These are phyloP conservation scores for Hyperoodon ampullatus DNA, from an alignment of 2,113 vertebrate species.

Conservation along the genomic window DNA sequence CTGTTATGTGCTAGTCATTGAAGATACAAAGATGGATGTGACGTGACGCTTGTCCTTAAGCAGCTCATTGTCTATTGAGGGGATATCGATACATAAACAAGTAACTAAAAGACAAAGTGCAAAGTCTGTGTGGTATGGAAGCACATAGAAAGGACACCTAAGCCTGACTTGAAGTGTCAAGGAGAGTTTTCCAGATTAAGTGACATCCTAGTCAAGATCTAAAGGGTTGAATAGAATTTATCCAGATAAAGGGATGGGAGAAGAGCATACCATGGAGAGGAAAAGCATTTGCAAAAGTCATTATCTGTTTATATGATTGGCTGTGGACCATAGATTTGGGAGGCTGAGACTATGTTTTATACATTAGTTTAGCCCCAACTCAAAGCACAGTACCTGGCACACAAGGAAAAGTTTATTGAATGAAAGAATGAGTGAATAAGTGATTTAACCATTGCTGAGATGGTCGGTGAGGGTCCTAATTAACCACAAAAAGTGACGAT, in stretches of 20 bases:
- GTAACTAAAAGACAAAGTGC: background rate
- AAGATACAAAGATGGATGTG: background rate
- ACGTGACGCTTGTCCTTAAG: background rate
- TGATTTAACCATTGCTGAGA: background rate
- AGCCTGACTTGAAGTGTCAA: background rate
- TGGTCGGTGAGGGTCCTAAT: background rate
- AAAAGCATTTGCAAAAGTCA: background rate
- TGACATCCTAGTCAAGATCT: background rate
- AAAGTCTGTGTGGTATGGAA: background rate
- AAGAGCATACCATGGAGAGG: background rate
- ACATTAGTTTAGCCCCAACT: background rate
- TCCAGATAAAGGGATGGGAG: background rate
- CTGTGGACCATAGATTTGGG: background rate
- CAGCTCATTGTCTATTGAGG: background rate
- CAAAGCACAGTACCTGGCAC: background rate
- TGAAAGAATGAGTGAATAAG: background rate
- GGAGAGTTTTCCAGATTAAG: background rate
- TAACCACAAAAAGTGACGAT: background rate
- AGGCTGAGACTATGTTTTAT: background rate
- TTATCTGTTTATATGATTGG: background rate
- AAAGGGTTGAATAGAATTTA: background rate
- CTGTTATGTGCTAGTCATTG: background rate
- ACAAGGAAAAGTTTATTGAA: background rate
- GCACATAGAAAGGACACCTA: background rate
- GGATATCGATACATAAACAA: background rate